Conservation (phyloP, 2,113 vertebrate species). For the Seriola rivoliana region DNA sequence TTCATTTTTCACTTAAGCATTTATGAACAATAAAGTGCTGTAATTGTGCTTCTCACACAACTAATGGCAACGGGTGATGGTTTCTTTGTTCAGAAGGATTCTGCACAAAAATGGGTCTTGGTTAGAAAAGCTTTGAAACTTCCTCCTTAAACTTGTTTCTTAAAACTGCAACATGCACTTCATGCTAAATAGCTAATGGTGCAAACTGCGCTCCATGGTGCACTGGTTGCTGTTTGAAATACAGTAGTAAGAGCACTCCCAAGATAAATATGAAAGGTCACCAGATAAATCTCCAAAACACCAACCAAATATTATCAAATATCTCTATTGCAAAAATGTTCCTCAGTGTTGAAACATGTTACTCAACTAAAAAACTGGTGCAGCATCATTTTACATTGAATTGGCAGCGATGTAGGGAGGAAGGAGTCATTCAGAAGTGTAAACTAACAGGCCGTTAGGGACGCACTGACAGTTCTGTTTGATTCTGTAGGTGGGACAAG, state of each 20-base stretch:
- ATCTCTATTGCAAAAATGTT: background rate
- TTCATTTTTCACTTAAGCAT: slow-evolving; percentile 94
- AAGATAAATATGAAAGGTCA: slow-evolving; percentile 5
- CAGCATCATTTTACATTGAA: background rate
- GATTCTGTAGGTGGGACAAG: background rate
- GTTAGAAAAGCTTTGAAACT: background rate
- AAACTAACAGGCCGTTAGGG: background rate
- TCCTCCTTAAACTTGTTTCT: background rate
- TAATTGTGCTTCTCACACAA: slow-evolving; percentile 95
- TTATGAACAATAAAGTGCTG: slow-evolving; percentile 98
- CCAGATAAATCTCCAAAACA: background rate
- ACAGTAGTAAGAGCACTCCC: background rate
- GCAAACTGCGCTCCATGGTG: background rate
- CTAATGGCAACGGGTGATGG: background rate
- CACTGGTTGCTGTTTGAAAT: background rate
- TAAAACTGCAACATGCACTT: background rate
- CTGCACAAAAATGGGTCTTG: background rate
- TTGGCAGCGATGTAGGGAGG: background rate
- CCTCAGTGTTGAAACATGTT: background rate
- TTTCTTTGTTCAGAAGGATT: slow-evolving; percentile 21
- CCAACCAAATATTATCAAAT: background rate
- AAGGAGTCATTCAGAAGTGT: background rate
- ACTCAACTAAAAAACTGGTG: background rate
- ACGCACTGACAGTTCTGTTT: background rate
- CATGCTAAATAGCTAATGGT: background rate